These are phyloP conservation scores for Baccha elongata DNA, from an alignment of 2,888 invertebrate species.

Conservation along the genomic window DNA sequence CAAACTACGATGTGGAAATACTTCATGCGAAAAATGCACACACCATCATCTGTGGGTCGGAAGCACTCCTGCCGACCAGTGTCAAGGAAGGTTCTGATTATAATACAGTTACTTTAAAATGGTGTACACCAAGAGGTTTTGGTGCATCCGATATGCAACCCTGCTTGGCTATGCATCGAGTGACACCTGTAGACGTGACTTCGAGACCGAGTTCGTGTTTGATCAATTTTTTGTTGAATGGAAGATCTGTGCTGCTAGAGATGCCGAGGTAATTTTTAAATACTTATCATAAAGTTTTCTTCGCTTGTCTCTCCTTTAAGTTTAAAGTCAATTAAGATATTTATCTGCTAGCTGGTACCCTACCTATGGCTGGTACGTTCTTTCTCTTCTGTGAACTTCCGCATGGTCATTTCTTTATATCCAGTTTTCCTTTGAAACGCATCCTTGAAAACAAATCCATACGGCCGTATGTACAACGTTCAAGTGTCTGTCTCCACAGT, in stretches of 20 bases:
- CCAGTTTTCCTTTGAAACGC: no score
- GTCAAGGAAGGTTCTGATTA: conserved; percentile 90
- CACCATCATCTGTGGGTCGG: conserved; percentile 89
- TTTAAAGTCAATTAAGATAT: no score
- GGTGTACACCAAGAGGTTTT: conserved; percentile 97
- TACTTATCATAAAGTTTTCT: no score
- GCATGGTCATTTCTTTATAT: no score
- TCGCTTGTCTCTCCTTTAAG: no score
- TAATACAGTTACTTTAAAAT: conserved; percentile 93
- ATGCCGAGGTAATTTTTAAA: conserved; percentile 88
- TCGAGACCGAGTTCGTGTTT: conserved; percentile 98
- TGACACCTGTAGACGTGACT: conserved; percentile 98
- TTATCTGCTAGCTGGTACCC: no score
- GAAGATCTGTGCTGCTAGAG: conserved; percentile 95
- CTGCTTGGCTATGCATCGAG: conserved; percentile 92
- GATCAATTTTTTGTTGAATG: conserved; percentile 97
- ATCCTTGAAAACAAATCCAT: no score
- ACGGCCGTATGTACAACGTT: no score
- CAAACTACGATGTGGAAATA: conserved; percentile 99
- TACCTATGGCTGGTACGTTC: no score
- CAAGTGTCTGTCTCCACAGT: no score
- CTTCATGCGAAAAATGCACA: conserved; percentile 95
- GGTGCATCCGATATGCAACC: conserved; percentile 91
- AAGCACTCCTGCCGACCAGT: conserved; percentile 83
- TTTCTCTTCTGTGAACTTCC: no score